A percentile compares a stretch with the other conserved stretches of the same genome.
Conservation (phyloP, 1,140 invertebrate species). For the Armadillidium nasatum region DNA sequence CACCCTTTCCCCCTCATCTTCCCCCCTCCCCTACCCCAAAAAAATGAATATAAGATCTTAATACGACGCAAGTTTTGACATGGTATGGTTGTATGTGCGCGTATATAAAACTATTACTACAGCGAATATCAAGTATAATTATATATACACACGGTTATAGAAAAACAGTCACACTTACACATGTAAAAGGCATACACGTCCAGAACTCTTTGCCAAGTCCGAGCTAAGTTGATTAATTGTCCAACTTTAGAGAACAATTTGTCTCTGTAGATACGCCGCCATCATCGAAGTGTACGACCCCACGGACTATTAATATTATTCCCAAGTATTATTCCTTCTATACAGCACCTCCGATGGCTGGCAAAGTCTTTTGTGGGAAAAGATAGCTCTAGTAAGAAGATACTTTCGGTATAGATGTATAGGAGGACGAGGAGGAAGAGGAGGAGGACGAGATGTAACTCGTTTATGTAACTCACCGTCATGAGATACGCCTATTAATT, state of each 20-base stretch:
- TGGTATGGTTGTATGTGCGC: neutral
- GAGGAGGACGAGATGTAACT: no score
- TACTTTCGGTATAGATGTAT: no score
- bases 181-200: neutral
- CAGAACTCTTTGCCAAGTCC: neutral
- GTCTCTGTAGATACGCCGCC: neutral
- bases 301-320: constrained; percentile 11
- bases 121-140: no score
- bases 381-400: no score
- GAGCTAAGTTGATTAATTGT: neutral
- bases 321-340: neutral
- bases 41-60: neutral
- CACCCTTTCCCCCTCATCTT: no score
- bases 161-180: neutral
- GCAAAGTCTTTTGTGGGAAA: no score
- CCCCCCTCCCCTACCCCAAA: neutral
- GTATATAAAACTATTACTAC: neutral
- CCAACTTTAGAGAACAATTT: neutral
- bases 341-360: neutral
- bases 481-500: no score
- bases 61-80: neutral
- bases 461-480: no score
- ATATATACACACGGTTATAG: no score
- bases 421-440: no score
- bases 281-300: neutral